Evolutionary conservation across 2,888 invertebrate species (phyloP).

Genomic region (Dorcus parallelipipedus): DNA sequence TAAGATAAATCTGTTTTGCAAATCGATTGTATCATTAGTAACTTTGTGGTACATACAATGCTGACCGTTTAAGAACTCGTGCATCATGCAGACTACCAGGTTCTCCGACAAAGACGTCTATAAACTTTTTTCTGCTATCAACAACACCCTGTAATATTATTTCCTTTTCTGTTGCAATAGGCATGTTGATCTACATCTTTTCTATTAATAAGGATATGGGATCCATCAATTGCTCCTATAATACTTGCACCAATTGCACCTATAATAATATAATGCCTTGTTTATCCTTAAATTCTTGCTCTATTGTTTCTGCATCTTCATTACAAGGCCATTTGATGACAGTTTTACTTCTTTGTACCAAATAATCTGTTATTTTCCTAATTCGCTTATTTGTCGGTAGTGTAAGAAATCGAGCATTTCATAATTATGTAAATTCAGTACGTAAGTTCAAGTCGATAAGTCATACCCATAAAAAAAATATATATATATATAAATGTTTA

Average conservation of each 20-base stretch:
- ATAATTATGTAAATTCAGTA: no score
- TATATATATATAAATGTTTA: no score
- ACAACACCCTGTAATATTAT: constrained; percentile 31
- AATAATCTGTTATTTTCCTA: no score
- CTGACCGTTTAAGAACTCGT: constrained; percentile 25
- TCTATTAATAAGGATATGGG: constrained; percentile 1
- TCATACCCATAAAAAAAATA: no score
- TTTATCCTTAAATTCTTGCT: not conserved
- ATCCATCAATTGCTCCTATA: constrained; percentile 16
- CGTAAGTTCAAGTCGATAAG: no score
- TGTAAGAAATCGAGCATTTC: no score
- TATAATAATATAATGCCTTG: no score
- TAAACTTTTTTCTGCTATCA: constrained; percentile 28
- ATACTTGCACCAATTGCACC: no score
- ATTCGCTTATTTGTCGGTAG: no score
- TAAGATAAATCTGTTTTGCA: constrained; percentile 12
- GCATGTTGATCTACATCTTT: constrained; percentile 14
- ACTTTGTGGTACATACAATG: constrained; percentile 16
- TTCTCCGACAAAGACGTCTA: constrained; percentile 30
- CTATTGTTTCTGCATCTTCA: no score
- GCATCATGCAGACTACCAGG: constrained; percentile 30
- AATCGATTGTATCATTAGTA: not conserved
- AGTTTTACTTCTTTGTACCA: no score
- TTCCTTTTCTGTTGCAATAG: constrained; percentile 23
- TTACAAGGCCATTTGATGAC: no score